Conservation (phyloP, 2,113 vertebrate genomes). For the Dendrocopos noguchii region DNA sequence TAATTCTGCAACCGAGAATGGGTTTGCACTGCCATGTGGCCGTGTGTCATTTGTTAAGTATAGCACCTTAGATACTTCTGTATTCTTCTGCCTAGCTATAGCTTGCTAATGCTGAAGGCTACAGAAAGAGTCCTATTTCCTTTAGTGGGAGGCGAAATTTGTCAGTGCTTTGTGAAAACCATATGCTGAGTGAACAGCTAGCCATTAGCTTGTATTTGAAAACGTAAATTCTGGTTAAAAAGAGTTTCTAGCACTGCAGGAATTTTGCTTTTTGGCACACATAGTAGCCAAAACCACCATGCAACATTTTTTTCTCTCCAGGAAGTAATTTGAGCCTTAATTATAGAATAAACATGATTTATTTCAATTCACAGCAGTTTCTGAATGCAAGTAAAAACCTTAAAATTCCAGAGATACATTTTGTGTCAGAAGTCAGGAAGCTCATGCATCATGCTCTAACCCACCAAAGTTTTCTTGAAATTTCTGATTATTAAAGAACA, state of each 20-base stretch:
- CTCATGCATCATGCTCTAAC: neutral
- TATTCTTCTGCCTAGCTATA: neutral
- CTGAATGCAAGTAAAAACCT: neutral
- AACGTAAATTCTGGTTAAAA: neutral
- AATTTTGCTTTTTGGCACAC: neutral
- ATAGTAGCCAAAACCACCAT: neutral
- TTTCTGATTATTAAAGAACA: neutral
- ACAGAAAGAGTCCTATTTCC: neutral
- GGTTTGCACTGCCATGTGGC: neutral
- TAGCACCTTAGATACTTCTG: neutral
- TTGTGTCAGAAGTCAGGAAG: neutral
- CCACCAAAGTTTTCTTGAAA: neutral
- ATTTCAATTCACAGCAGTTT: neutral
- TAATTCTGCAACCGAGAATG: neutral
- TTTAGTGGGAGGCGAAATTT: slow-evolving; percentile 5
- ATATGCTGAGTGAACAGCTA: neutral
- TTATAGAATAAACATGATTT: neutral
- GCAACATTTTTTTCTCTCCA: neutral
- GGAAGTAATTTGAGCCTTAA: neutral
- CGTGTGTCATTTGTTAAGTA: neutral
- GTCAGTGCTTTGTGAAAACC: slow-evolving; percentile 16
- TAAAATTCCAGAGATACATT: neutral
- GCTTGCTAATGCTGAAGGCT: slow-evolving; percentile 1
- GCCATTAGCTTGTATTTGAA: slow-evolving; percentile 15
- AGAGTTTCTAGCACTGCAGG: neutral